phyloP scores from a whole-genome alignment of 2,113 vertebrate genomes.

The Piaya cayana region DNA sequence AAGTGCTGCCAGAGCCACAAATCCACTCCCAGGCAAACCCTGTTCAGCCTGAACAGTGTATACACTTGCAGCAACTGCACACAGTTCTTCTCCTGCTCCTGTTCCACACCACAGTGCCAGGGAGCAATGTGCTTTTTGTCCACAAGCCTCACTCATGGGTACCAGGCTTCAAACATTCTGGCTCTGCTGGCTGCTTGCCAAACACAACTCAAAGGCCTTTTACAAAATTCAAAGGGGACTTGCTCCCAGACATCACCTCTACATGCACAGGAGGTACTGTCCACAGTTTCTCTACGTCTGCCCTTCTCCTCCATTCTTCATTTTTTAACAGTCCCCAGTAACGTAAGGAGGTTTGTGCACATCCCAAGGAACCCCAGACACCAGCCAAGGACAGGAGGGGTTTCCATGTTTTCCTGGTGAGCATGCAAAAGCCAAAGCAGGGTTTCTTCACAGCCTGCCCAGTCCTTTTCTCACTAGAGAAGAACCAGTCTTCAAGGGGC shows the following conservation, averaged over 20 bases:
- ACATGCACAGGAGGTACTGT: background rate
- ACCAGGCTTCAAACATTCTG: background rate
- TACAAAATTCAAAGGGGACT: background rate
- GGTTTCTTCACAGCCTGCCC: background rate
- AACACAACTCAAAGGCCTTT: background rate
- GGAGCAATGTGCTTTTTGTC: background rate
- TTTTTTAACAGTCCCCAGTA: background rate
- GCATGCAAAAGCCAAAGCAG: background rate
- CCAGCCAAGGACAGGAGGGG: background rate
- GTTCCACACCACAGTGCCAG: background rate
- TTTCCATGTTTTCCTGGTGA: accelerated
- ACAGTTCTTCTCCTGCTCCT: background rate
- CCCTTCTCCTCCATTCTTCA: accelerated
- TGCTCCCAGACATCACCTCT: background rate
- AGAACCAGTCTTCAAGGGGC: background rate
- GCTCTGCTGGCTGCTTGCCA: background rate
- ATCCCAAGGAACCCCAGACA: background rate
- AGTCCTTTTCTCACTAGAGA: background rate
- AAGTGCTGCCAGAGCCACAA: background rate
- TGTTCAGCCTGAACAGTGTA: background rate
- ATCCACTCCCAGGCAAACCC: background rate
- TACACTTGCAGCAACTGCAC: accelerated
- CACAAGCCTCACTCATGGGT: background rate
- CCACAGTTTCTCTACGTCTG: accelerated
- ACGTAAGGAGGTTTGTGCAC: accelerated